A percentile compares a stretch with the other conserved stretches of the same genome.
Evolutionary conservation across 2,113 vertebrate species (phyloP).

Genomic region (Scomber colias): DNA sequence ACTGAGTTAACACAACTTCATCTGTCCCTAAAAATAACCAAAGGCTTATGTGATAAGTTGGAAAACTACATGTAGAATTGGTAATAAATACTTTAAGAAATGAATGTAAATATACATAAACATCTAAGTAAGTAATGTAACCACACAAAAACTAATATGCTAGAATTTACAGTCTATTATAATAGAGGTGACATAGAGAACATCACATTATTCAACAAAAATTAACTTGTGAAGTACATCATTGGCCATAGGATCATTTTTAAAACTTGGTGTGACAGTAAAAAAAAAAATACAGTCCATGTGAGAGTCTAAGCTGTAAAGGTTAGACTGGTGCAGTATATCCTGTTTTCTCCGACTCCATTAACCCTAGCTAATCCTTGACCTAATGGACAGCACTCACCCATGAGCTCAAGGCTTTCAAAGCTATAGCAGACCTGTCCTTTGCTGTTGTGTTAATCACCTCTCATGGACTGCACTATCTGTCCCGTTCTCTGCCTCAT

Average conservation of each 20-base stretch:
- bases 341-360: constrained; percentile 65
- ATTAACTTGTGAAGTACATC: background rate
- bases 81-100: no score
- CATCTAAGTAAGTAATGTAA: no score
- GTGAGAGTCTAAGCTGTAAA: constrained; percentile 31
- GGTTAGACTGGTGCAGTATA: constrained; percentile 38
- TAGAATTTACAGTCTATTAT: background rate
- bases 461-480: constrained; percentile 53
- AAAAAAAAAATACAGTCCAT: background rate
- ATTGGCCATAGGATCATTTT: constrained; percentile 10
- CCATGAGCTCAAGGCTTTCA: constrained; percentile 61
- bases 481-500: background rate
- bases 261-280: background rate
- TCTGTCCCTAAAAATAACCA: background rate
- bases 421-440: constrained; percentile 60
- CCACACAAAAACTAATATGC: no score
- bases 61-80: no score
- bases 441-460: constrained; percentile 74
- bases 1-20: background rate
- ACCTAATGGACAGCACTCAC: constrained; percentile 71
- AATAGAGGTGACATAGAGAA: background rate
- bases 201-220: background rate
- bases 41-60: no score
- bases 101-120: background rate
- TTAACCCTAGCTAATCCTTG: constrained; percentile 79